Conservation (phyloP, 2,797 vertebrate species). For the Vespertilio murinus region DNA sequence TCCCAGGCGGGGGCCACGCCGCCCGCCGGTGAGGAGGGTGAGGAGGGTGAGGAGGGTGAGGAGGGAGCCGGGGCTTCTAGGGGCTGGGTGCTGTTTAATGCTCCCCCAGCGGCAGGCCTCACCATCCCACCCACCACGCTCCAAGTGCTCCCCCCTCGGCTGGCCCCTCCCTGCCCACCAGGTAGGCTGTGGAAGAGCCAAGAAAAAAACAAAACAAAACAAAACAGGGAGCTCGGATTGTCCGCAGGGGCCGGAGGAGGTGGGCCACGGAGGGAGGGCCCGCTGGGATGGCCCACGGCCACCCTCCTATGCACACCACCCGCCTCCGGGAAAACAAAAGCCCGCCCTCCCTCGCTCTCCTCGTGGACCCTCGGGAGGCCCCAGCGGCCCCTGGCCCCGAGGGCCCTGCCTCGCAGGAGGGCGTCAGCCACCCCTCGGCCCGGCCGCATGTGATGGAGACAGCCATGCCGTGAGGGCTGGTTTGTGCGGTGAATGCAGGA, state of each 20-base stretch:
- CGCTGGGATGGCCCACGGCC: neutral
- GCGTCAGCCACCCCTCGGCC: neutral
- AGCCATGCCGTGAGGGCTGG: neutral
- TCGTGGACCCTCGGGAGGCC: neutral
- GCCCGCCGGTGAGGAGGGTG: neutral
- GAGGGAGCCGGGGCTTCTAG: neutral
- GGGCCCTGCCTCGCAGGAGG: neutral
- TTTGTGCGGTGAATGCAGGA: neutral
- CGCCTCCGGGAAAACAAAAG: neutral
- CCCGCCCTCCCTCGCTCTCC: neutral
- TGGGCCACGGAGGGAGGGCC: neutral
- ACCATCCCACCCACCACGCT: conserved; percentile 34
- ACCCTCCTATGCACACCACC: neutral
- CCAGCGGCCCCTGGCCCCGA: neutral
- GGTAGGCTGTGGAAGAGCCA: neutral
- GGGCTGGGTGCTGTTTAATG: conserved; percentile 17
- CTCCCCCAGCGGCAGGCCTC: neutral
- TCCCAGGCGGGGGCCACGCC: conserved; percentile 26
- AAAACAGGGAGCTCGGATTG: neutral
- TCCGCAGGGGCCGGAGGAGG: neutral
- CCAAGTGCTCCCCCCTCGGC: neutral
- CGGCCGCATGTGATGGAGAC: neutral
- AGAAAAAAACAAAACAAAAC: neutral
- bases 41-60: neutral
- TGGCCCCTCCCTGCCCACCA: conserved; percentile 23